A percentile compares a stretch with the other conserved stretches of the same genome.
Evolutionary conservation across 2,888 invertebrate genomes (phyloP).

Genomic region (Sabellastarte sp.): DNA sequence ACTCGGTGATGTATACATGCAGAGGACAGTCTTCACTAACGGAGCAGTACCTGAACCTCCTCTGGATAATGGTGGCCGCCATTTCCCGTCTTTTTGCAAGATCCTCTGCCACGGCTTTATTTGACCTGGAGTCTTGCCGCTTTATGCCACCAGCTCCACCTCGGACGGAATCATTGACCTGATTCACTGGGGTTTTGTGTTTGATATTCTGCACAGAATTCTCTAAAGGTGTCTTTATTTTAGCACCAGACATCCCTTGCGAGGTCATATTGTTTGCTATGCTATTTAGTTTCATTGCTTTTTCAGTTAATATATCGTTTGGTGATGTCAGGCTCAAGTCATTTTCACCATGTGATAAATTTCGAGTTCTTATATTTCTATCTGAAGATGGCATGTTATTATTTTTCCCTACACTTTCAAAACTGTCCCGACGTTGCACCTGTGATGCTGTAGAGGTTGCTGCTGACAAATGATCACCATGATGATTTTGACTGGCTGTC

Average conservation of each 20-base stretch:
- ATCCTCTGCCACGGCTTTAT: constrained; percentile 42
- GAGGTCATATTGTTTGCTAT: constrained; percentile 55
- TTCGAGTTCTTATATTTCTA: not conserved
- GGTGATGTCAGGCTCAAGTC: not conserved
- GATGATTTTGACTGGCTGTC: not conserved
- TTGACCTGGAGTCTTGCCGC: constrained; percentile 4
- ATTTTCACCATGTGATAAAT: not conserved
- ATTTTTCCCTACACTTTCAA: not conserved
- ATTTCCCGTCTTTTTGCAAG: constrained; percentile 38
- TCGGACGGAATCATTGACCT: constrained; percentile 27
- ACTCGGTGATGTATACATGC: too few species aligned
- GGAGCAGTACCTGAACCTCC: too few species aligned
- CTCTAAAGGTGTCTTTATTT: constrained; percentile 39
- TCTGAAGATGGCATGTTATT: not conserved
- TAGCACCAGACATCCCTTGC: constrained; percentile 40
- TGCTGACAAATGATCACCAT: not conserved
- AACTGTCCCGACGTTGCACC: not conserved
- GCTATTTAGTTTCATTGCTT: constrained; percentile 20
- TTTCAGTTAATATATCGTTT: not conserved
- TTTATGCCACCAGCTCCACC: not conserved
- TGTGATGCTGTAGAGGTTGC: not conserved
- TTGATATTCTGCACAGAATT: constrained; percentile 57
- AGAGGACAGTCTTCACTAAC: too few species aligned
- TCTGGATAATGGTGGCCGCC: constrained; percentile 51
- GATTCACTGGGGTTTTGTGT: constrained; percentile 55